phyloP scores from a whole-genome alignment of 2,797 vertebrate genomes.

The Hippocampus kuda region DNA sequence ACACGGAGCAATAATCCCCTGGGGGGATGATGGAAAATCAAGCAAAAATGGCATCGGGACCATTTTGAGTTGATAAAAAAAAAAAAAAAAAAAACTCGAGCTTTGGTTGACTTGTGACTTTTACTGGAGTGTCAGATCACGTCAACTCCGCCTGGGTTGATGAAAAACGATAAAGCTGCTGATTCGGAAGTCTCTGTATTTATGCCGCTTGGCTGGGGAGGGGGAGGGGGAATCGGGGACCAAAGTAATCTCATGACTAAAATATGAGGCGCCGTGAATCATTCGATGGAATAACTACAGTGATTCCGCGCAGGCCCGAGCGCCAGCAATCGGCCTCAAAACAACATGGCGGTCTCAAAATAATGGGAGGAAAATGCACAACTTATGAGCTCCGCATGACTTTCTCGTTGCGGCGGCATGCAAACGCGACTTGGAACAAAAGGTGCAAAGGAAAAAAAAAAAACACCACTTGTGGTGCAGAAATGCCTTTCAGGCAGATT shows the following conservation, averaged over 20 bases:
- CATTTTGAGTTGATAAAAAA: not conserved
- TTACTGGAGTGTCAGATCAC: not conserved
- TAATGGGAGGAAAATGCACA: not conserved
- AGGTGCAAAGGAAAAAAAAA: not conserved
- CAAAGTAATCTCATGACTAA: constrained; percentile 45
- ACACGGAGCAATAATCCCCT: not conserved
- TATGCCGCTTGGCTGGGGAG: constrained; percentile 2
- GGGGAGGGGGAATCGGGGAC: constrained; percentile 21
- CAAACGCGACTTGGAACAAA: not conserved
- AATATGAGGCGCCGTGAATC: constrained; percentile 41
- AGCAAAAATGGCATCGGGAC: not conserved
- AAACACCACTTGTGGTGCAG: not conserved
- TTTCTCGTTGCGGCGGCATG: not conserved
- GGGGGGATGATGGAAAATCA: not conserved
- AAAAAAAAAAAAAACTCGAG: not conserved
- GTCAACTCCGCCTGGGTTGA: not conserved
- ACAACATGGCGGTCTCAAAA: constrained; percentile 15
- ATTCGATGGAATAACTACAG: constrained; percentile 29
- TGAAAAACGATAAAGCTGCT: constrained; percentile 9
- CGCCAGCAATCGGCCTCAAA: constrained; percentile 17
- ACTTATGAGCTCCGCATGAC: not conserved
- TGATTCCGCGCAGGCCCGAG: constrained; percentile 28
- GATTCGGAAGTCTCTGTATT: constrained; percentile 10
- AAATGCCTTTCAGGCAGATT: too few relatives aligned
- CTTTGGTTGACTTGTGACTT: not conserved